A percentile compares a stretch with the other conserved stretches of the same genome.
phyloP scores from a whole-genome alignment of 2,888 invertebrate genomes.

The Xestobium rufovillosum region DNA sequence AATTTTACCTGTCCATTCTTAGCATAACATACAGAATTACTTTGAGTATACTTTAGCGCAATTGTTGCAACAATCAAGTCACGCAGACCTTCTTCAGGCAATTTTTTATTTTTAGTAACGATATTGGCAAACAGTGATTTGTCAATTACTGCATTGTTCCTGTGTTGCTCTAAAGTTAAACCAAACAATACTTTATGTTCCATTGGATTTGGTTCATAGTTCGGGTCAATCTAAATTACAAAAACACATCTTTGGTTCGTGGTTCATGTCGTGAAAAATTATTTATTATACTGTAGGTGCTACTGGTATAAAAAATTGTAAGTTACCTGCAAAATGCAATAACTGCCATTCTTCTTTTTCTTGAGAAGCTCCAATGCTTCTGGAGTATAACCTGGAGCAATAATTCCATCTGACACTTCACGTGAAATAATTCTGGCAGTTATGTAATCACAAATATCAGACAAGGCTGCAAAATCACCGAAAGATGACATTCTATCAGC shows the following conservation, averaged over 20 bases:
- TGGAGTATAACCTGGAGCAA: slow-evolving; percentile 84
- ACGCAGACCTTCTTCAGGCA: slow-evolving; percentile 70
- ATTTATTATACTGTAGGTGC: no score
- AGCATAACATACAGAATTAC: slow-evolving; percentile 96
- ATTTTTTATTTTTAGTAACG: slow-evolving; percentile 59
- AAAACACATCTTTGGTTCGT: no score
- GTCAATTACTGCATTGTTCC: slow-evolving; percentile 83
- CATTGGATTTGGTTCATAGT: slow-evolving; percentile 69
- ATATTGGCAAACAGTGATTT: slow-evolving; percentile 70
- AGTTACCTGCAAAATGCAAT: slow-evolving; percentile 81
- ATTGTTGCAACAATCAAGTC: slow-evolving; percentile 95
- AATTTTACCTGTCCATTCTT: slow-evolving; percentile 86
- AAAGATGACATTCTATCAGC: slow-evolving; percentile 99
- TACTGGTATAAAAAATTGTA: no score
- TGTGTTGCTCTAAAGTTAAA: slow-evolving; percentile 74
- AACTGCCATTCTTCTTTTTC: slow-evolving; percentile 91
- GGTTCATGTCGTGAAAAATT: no score
- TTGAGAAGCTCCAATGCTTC: slow-evolving; percentile 79
- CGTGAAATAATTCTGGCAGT: slow-evolving; percentile 90
- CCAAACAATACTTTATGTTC: slow-evolving; percentile 84
- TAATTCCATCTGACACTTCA: slow-evolving; percentile 96
- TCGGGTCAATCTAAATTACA: slow-evolving; percentile 64
- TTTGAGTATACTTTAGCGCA: slow-evolving; percentile 95
- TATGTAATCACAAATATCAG: slow-evolving; percentile 79
- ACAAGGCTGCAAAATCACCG: slow-evolving; percentile 94